Evolutionary conservation across 2,797 vertebrate genomes (phyloP).

Genomic region (Centropyge bicolor): DNA sequence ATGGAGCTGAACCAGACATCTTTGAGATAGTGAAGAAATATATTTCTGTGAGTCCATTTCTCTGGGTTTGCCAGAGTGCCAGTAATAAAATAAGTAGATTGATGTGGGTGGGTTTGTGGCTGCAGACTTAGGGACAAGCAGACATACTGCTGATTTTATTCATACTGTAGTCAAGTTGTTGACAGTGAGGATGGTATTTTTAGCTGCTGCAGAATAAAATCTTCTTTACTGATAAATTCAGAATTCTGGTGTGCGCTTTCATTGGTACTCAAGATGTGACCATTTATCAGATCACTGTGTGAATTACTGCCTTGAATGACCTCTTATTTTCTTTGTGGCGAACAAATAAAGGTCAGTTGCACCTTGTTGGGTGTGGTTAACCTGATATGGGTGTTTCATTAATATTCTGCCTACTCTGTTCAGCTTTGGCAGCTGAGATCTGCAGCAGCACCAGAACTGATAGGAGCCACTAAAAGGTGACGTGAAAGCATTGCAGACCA

Average conservation of each 20-base stretch:
- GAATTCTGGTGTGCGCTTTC: background rate
- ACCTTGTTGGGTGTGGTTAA: background rate
- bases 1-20: background rate
- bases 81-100: background rate
- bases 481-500: too few relatives aligned
- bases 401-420: background rate
- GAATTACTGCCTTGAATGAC: background rate
- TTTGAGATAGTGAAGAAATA: background rate
- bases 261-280: constrained; percentile 22
- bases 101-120: background rate
- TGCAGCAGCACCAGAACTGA: background rate
- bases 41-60: background rate
- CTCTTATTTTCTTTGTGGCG: background rate
- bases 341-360: background rate
- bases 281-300: background rate
- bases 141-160: constrained; percentile 3
- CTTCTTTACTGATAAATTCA: background rate
- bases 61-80: background rate
- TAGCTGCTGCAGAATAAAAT: background rate
- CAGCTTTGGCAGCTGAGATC: background rate
- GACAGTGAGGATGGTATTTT: background rate
- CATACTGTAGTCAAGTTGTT: background rate
- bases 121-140: too few relatives aligned
- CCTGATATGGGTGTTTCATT: background rate
- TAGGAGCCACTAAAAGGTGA: too few relatives aligned